Evolutionary conservation across 2,113 vertebrate genomes (phyloP).

Genomic region (Ailuropoda melanoleuca): DNA sequence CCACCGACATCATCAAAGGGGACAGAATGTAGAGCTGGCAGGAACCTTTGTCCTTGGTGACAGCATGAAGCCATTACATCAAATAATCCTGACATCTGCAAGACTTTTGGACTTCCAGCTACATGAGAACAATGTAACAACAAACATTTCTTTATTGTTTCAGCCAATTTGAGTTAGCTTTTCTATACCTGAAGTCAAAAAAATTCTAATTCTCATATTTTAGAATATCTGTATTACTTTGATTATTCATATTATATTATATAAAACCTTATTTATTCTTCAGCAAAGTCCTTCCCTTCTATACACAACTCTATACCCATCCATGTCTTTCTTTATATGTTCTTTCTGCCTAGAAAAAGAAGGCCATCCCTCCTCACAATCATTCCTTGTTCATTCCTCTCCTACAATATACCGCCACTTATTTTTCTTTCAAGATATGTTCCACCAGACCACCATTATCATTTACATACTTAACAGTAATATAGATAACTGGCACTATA

Average conservation of each 20-base stretch:
- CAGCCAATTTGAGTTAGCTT: constrained; percentile 12
- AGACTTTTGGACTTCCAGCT: constrained; percentile 10
- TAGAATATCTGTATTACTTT: background rate
- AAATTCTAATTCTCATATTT: background rate
- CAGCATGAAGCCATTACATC: background rate
- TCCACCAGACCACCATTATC: background rate
- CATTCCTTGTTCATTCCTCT: background rate
- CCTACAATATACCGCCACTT: background rate
- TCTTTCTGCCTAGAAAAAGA: background rate
- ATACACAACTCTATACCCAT: background rate
- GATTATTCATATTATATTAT: background rate
- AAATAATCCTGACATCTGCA: background rate
- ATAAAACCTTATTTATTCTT: constrained; percentile 2
- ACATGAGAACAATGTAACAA: constrained; percentile 16
- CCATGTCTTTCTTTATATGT: background rate
- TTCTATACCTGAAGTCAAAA: background rate
- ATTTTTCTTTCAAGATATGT: background rate
- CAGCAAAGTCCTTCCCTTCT: constrained; percentile 5
- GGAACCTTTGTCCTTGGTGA: background rate
- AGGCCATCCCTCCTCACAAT: background rate
- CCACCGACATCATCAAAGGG: background rate
- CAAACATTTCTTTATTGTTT: background rate
- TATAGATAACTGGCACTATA: background rate
- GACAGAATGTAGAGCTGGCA: background rate
- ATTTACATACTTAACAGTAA: background rate